A percentile compares a stretch with the other conserved stretches of the same genome.
These are phyloP conservation scores for Lucinisca nassula DNA, from an alignment of 2,888 invertebrate genomes.

Conservation along the genomic window DNA sequence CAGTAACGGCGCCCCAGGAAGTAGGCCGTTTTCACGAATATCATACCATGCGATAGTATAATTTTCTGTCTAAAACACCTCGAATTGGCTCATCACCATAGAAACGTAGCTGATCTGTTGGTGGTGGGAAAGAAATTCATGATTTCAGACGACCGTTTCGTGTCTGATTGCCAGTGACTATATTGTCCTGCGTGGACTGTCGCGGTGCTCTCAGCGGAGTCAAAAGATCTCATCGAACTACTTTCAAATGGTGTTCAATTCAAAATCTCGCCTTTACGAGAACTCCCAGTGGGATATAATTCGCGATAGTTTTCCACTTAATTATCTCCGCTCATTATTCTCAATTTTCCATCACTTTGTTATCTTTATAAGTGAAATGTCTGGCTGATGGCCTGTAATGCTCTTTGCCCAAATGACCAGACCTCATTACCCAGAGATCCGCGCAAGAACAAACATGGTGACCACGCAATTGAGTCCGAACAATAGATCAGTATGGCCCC, in stretches of 20 bases:
- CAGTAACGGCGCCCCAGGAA: slow-evolving; percentile 44
- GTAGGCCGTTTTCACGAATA: slow-evolving; percentile 34
- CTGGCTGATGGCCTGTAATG: slow-evolving; percentile 27
- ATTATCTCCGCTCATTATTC: slow-evolving; percentile 69
- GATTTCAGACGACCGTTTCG: slow-evolving; percentile 15
- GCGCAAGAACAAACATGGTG: slow-evolving; percentile 62
- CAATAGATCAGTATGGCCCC: slow-evolving; percentile 41
- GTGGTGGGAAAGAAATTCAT: slow-evolving; percentile 3
- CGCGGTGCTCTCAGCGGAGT: slow-evolving; percentile 39
- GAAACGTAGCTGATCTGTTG: slow-evolving; percentile 40
- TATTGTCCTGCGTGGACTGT: slow-evolving; percentile 12
- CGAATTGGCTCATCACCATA: slow-evolving; percentile 42
- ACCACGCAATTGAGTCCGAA: slow-evolving; percentile 61
- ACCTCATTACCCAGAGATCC: slow-evolving; percentile 36
- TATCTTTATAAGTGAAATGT: slow-evolving; percentile 41
- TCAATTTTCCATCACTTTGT: slow-evolving; percentile 67
- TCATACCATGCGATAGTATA: slow-evolving; percentile 53
- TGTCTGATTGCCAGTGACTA: slow-evolving; percentile 16
- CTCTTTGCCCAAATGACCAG: slow-evolving; percentile 30
- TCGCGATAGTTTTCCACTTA: slow-evolving; percentile 72
- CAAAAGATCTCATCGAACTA: slow-evolving; percentile 62
- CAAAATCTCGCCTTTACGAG: slow-evolving; percentile 55
- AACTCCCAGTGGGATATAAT: slow-evolving; percentile 64
- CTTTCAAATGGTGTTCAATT: slow-evolving; percentile 48
- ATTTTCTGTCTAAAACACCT: slow-evolving; percentile 55